A percentile compares a stretch with the other conserved stretches of the same genome.
Conservation (phyloP, 2,113 vertebrate genomes). For the Tupaia chinensis region DNA sequence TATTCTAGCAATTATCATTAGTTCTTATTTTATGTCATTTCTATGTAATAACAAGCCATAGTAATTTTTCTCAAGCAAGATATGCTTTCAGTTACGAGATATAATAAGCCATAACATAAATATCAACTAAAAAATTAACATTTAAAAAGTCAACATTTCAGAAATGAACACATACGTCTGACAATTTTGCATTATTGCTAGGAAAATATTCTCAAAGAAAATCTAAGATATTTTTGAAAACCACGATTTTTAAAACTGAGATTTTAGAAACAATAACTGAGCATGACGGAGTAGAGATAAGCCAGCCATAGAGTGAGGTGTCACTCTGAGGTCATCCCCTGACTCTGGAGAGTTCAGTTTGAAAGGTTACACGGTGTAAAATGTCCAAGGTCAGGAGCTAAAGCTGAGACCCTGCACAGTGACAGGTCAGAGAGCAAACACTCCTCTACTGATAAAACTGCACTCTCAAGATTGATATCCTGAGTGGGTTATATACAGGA, state of each 20-base stretch:
- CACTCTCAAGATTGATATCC: neutral
- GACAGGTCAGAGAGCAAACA: neutral
- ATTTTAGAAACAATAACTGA: neutral
- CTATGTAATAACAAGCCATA: neutral
- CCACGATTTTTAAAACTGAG: neutral
- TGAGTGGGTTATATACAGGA: neutral
- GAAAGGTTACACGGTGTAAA: neutral
- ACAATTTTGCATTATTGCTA: neutral
- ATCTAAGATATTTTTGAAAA: neutral
- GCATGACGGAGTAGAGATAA: neutral
- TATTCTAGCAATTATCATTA: neutral
- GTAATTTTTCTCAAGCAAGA: constrained; percentile 12
- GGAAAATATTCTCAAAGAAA: neutral
- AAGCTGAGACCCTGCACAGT: neutral
- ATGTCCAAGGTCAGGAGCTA: neutral
- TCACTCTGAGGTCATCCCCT: neutral
- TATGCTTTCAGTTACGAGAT: neutral
- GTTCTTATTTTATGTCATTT: neutral
- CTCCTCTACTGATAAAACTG: rapidly evolving
- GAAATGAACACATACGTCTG: neutral
- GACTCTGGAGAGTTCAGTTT: too few relatives aligned
- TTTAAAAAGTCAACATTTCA: neutral
- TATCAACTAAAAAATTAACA: neutral
- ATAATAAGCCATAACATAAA: neutral
- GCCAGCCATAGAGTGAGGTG: rapidly evolving